Evolutionary conservation across 2,113 vertebrate genomes (phyloP), one percentile per base, ranked within the genome.

Genomic region (Danio rerio): DNA sequence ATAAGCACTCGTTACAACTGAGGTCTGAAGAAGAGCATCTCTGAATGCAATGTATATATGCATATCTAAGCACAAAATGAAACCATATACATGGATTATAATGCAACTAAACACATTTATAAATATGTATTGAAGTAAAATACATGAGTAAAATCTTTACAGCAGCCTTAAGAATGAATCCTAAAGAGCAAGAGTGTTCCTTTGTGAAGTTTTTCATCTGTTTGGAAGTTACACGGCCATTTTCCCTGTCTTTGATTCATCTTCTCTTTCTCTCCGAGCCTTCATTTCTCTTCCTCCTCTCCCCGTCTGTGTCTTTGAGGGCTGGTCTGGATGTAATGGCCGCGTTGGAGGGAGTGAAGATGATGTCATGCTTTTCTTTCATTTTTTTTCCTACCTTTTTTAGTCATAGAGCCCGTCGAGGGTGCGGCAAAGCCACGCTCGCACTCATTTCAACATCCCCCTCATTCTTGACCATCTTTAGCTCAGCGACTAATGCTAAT

Each of bases 311-410:
- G 9, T 70, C 6, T 55, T 12, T 59, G 31, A 72, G 66, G 47
- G 20, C 72, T 40, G 52, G 43, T 75, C 61, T 9, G 75, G 65
- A 40, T 80, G 49, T 65, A 50, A 21, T 70, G 76, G 65, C 65
- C 58, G 65, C 78, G 78, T 31, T 56, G 61, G 82, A 59, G 78
- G 50, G 66, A 70, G 56, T 62, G 80, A 75, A 53, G 85, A 92
- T 94, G 93, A 93, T 92, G 91, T 93, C 93, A 88, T 91, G 89
- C 89, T 91, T 91, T 91, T 92, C 91, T 92, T 90, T 89, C 90
- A 92, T 91, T 92, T 92, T 92, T 56, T 75, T 92, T 91, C 92
- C 91, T 92, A 93, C 92, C 92, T 93, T 94, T 93, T 94, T 94
- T 94, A 94, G 93, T 92, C 90, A 93, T 90, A 93, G 88, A 90